These are phyloP conservation scores for Pocillopora verrucosa DNA, from an alignment of 64 coral and sea anemone species.

Conservation along the genomic window DNA sequence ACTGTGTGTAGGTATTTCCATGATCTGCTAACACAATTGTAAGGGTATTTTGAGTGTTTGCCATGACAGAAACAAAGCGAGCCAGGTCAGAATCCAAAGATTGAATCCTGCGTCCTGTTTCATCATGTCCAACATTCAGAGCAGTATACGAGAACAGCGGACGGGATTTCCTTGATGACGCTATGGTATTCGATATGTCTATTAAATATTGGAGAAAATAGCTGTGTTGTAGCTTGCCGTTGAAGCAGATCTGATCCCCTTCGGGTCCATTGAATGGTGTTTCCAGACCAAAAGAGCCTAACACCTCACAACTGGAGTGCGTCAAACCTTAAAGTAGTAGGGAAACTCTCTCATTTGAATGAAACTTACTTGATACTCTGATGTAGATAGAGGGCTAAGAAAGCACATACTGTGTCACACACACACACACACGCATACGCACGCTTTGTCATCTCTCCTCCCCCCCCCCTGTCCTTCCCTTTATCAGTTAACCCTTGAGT, in stretches of 20 bases:
- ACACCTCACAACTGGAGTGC: constrained; percentile 48
- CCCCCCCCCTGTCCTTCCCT: too few relatives aligned
- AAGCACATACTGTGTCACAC: background rate
- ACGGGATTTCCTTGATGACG: background rate
- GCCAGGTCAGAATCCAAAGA: constrained; percentile 32
- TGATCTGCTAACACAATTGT: constrained; percentile 59
- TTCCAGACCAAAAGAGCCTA: constrained; percentile 8
- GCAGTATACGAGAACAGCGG: constrained; percentile 45
- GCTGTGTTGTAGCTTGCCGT: constrained; percentile 48
- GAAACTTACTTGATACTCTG: background rate
- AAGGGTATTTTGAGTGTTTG: constrained; percentile 11
- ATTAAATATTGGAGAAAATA: constrained; percentile 37
- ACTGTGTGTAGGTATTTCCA: constrained; percentile 60
- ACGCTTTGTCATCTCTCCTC: too few relatives aligned
- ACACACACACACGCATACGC: too few relatives aligned
- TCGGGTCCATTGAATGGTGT: constrained; percentile 47
- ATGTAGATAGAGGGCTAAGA: background rate
- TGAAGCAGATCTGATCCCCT: constrained; percentile 61
- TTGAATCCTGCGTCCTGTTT: constrained; percentile 14
- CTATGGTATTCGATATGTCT: constrained; percentile 25
- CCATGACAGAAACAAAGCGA: constrained; percentile 9
- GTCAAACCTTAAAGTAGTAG: constrained; percentile 32
- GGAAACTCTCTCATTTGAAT: too few relatives aligned
- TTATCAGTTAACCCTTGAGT: too few relatives aligned
- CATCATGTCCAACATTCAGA: constrained; percentile 57